Base-by-base conservation (phyloP, 2,797 vertebrate species). In the Molossus alvarezi region DNA sequence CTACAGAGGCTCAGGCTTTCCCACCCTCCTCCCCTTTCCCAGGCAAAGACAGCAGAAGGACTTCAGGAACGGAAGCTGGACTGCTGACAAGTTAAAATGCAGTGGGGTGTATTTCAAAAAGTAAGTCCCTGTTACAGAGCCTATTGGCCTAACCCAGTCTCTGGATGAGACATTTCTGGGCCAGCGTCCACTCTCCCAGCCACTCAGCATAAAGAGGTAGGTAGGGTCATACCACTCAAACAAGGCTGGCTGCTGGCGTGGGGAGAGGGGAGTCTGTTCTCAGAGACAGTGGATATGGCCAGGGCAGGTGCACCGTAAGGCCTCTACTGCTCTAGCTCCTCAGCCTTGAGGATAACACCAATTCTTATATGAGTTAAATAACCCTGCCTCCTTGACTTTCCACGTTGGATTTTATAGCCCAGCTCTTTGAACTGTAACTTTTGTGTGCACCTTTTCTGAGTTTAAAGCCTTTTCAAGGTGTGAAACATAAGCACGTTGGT, bases 401-500 rank as follows among this genome's bases (percentile, higher is more conserved):
- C 77, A 77, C 58, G 2, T 3, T 91, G 55, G 27, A 80, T 90
- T 93, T 75, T 88, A 79, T 90, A 88, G 84, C 29, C 45, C 33
- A 76, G 25, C 17, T 91, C 64, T 88, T 65, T 62, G 64, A 93
- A 79, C 72, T 65, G 11, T 55, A 82, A 69, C 41, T 93, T 93
- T 72, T 58, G 69, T 75, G 13, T 12, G 33, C 18, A 82, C 64
- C 53, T 75, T 96, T 67, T 83, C 73, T 55, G 57, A 88, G 69
- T 41, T 82, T 91, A 93, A 90, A 72, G 15, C 65, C 55, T 94
- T 96, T 91, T 83, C 81, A n/a, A n/a, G 29, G 55, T 58, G 25
- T 80, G 55, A 67, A 94, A 85, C 72, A 62, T 82, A 88, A 96
- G 75, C 77, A 72, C 64, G 84, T 88, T 76, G 53, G 33, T 45